Base-by-base conservation (phyloP, 2,888 invertebrate species). In the Drosophila macrospina region DNA sequence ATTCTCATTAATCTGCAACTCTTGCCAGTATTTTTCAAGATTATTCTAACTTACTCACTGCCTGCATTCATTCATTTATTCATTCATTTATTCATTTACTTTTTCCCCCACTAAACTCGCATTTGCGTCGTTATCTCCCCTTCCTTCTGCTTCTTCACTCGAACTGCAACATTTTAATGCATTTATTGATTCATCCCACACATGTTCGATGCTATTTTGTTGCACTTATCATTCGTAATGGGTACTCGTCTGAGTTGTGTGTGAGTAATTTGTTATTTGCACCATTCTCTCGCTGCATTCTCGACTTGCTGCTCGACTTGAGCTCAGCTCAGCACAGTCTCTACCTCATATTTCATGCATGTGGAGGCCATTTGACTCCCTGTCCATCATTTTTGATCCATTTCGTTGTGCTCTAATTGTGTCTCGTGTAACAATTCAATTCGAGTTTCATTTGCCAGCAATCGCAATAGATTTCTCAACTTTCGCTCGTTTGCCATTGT, bases 351-450 rank as follows among this genome's bases (percentile, higher is more conserved):
- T 34, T 34, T 48, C 10, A 45, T 16, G 30, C 11, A 16, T 20
- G 4, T n/a, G 1, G 8, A n/a, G 4, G 16, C n/a, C 10, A 20
- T 54, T 57, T 11, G 20, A 39, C 34, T 48, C 37, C 28, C 15
- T 0, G 28, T 45, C 15, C 45, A 44, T 59, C 52, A 30, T 69
- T 55, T 66, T 61, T 59, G 51, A 32, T 36, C 41, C 51, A 67
- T 60, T 82, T 65, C 36, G 47, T 59, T 11, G 5, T 44, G 24
- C 66, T 80, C 74, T 74, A 86, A 80, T 83, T 81, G 77, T 66
- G 76, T 76, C 65, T 73, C 65, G 59, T 73, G 55, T 62, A 54
- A 44, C 61, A 76, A 76, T 81, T 70, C 70, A 73, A 83, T 80
- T 86, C 37, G 45, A 34, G 42, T 61, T 69, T 26, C 48, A 60